Evolutionary conservation across 2,888 invertebrate species (phyloP).

Genomic region (Rhingia campestris): DNA sequence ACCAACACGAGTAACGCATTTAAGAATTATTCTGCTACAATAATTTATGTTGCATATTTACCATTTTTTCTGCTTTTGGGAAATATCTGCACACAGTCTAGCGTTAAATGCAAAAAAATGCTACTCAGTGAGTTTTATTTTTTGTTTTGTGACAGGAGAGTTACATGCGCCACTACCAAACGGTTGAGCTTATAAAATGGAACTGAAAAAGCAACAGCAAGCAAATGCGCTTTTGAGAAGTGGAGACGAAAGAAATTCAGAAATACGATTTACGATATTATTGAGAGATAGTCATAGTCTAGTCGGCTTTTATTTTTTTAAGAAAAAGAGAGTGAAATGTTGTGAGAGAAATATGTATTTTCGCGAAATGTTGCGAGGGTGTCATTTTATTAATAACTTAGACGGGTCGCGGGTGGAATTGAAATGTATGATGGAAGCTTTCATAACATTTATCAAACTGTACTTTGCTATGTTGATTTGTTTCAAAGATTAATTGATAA

Average conservation of each 20-base stretch:
- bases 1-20: not conserved
- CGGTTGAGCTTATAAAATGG: slow-evolving; percentile 56
- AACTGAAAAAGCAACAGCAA: slow-evolving; percentile 41
- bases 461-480: not conserved
- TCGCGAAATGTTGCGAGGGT: not conserved
- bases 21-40: not conserved
- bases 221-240: slow-evolving; percentile 6
- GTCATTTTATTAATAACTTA: not conserved
- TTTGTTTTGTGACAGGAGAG: slow-evolving; percentile 21
- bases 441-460: not conserved
- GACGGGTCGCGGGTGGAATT: too few species aligned
- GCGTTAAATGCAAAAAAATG: slow-evolving; percentile 65
- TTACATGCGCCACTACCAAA: slow-evolving; percentile 9
- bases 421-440: too few species aligned
- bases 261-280: slow-evolving; percentile 12
- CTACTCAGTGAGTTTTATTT: slow-evolving; percentile 35
- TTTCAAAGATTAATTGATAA: too few species aligned
- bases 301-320: too few species aligned
- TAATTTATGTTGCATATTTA: slow-evolving; percentile 34
- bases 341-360: not conserved
- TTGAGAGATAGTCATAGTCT: not conserved
- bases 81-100: slow-evolving; percentile 26
- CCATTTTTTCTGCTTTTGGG: slow-evolving; percentile 43
- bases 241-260: not conserved
- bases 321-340: not conserved